Base-by-base conservation (phyloP, 2,113 vertebrate species). In the Pelecanoides urinatrix region DNA sequence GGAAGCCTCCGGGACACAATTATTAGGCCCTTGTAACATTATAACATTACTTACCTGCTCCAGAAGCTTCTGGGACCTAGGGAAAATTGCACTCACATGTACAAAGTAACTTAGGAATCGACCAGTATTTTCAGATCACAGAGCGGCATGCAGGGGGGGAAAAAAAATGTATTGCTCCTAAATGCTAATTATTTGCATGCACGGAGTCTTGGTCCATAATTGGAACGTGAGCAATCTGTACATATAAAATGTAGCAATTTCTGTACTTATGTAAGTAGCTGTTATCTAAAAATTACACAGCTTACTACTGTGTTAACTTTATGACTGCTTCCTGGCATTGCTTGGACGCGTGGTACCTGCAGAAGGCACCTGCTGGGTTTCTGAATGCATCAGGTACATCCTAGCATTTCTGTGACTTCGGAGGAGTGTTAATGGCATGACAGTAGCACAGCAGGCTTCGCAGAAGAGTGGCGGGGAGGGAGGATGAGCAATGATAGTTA, bases 241-340 rank as follows among this genome's bases (percentile, higher is more conserved):
- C 67, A 83, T 87, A 71, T 50, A 86, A 94, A 94, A 92, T 92
- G 92, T 94, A 95, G 94, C 96, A 97, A 95, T 97, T 97, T 97
- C 87, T 97, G 63, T 93, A 91, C 95, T 94, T 92, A 67, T 7
- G 84, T 92, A 96, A 96, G 96, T 95, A 92, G 93, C 87, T 96
- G 94, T 95, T 97, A 96, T 81, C 95, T 94, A 97, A 96, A 97
- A 97, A 96, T 97, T 94, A 94, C 86, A 95, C 66, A 78, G 90
- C 92, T 97, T 92, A 86, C 90, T 85, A 93, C 86, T 68, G 85
- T 36, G 89, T 97, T 97, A 97, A 96, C 93, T 95, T 97, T 95
- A 65, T 77, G 91, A 96, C 79, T 82, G 88, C 94, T 93, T 95
- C 85, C 68, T 92, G 89, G 92, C 73, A 92, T 93, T 95, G 87